Evolutionary conservation across 30 jellyfish, hydroid and myxozoan genomes (phyloP).

Genomic region (Clytia hemisphaerica): DNA sequence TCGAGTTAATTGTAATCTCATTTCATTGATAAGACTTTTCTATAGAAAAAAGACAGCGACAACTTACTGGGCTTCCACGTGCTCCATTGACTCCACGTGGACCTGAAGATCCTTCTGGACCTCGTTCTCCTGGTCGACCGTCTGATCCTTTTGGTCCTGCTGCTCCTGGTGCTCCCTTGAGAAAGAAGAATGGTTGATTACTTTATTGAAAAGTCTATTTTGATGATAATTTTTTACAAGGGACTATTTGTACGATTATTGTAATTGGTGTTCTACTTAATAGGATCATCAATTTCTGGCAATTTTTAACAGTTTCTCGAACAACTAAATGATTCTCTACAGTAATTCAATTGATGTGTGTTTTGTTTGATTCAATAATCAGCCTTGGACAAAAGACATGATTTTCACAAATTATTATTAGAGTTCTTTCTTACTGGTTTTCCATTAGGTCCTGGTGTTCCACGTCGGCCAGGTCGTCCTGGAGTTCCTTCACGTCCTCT

Average conservation of each 20-base stretch:
- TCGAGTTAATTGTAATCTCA: not conserved
- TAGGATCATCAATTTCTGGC: too few relatives aligned
- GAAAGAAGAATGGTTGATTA: not conserved
- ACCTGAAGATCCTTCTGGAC: conserved; percentile 4
- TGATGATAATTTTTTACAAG: too few relatives aligned
- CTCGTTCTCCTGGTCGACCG: conserved; percentile 36
- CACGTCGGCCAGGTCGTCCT: conserved; percentile 25
- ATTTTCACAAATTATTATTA: too few relatives aligned
- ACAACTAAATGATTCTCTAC: too few relatives aligned
- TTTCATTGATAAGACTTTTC: not conserved
- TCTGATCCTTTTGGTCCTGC: conserved; percentile 30
- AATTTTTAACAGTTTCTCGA: too few relatives aligned
- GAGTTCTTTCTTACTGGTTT: not conserved
- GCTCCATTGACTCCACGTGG: not conserved
- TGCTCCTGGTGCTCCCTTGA: conserved; percentile 28
- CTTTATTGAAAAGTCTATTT: not conserved
- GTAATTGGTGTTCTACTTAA: too few relatives aligned
- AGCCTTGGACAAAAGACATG: too few relatives aligned
- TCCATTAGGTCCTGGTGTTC: not conserved
- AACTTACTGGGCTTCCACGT: conserved; percentile 1
- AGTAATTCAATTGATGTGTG: not conserved
- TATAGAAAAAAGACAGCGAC: not conserved
- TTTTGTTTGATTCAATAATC: not conserved
- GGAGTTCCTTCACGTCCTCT: conserved; percentile 41
- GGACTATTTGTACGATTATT: too few relatives aligned